Evolutionary conservation across 2,888 invertebrate genomes (phyloP), one percentile per base, ranked within the genome.

Genomic region (Lasioglossum oenotherae): DNA sequence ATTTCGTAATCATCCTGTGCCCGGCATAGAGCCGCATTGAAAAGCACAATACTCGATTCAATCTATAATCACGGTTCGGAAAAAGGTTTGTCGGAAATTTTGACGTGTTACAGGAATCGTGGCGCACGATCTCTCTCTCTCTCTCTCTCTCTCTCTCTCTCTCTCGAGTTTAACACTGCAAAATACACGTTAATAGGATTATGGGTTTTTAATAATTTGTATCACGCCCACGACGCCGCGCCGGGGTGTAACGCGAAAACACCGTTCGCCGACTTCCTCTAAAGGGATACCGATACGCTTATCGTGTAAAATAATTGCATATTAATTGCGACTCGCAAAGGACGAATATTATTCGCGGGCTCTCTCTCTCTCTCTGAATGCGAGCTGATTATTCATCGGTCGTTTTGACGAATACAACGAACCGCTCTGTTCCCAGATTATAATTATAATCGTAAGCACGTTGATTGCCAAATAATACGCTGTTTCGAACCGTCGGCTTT

Each of bases 1-100:
- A 87, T 86, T 81, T 81, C 57, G 69, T 87, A 86, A 86, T 83
- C 73, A 73, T 31, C 46, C 27, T 8, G 27, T 3, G 27, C 60
- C 31, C 23, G 19, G 27, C 27, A 14, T 27, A 27, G 44, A 27
- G 16, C 16, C 44, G 27, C 19, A 72, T 49, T 49, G 38, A 38
- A 38, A 69, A 69, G 23, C 38, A 38, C 38, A 69, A 41, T 69
- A 41, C 69, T 69, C 35, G 23, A 38, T 38, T 38, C 23, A 41
- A 69, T 69, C 38, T 69, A 38, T 38, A 69, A 69, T 23, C 35
- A 23, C 23, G 35, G 60, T n/a, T 10, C 19, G 69, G 23, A 38
- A 69, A 14, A 23, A 6, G 67, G 31, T 19, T 31, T 31, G 31
- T 5, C 35, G 35, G 19, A 38, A 67, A 67, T 19, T 67, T 67